A percentile compares a stretch with the other conserved stretches of the same genome.
phyloP scores from a whole-genome alignment of 2,797 vertebrate genomes.

The Xerus rutilus region DNA sequence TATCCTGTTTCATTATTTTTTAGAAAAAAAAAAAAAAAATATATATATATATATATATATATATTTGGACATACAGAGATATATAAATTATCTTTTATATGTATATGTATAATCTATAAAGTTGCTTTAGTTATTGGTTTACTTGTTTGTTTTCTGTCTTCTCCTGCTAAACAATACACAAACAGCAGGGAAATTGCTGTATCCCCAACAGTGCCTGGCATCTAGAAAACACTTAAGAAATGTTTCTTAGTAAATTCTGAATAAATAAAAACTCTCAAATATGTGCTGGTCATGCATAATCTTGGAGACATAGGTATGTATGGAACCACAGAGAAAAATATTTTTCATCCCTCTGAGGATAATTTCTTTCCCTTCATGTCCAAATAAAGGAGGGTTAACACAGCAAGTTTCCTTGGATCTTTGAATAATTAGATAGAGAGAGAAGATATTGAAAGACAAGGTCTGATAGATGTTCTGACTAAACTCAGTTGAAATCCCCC shows the following conservation, averaged over 20 bases:
- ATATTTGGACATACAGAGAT: too few relatives aligned
- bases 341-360: not conserved
- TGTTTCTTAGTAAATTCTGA: constrained; percentile 33
- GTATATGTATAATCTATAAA: not conserved
- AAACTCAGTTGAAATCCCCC: constrained; percentile 71
- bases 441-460: constrained; percentile 73
- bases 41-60: too few relatives aligned
- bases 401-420: constrained; percentile 72
- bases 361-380: constrained; percentile 62
- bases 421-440: constrained; percentile 81
- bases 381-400: constrained; percentile 67
- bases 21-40: too few relatives aligned
- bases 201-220: not conserved
- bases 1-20: not conserved
- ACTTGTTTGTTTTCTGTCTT: constrained; percentile 40
- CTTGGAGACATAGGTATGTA: not conserved
- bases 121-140: constrained; percentile 3
- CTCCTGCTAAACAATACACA: not conserved
- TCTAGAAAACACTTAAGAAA: constrained; percentile 37
- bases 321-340: not conserved
- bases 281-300: not conserved
- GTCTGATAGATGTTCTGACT: constrained; percentile 76
- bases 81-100: not conserved
- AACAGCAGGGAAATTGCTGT: constrained; percentile 10
- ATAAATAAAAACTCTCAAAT: constrained; percentile 55